These are phyloP conservation scores for Scaptomyza montana DNA, from an alignment of 1,140 invertebrate species.

Conservation along the genomic window DNA sequence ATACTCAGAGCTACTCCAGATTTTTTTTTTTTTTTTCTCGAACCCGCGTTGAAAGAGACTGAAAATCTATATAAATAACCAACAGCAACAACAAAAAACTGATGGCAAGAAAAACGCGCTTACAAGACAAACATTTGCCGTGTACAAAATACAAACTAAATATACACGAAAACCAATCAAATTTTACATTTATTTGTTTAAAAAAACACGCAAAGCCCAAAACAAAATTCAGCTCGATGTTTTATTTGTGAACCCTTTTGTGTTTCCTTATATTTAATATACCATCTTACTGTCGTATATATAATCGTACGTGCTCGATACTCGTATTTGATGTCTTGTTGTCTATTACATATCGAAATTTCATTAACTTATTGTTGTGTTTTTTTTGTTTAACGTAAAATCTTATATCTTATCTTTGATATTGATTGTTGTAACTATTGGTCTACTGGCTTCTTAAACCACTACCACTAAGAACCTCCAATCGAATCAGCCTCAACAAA, in stretches of 20 bases:
- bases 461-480: slow-evolving; percentile 39
- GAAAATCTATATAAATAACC: slow-evolving; percentile 23
- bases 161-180: slow-evolving; percentile 23
- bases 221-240: slow-evolving; percentile 58
- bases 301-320: slow-evolving; percentile 48
- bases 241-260: slow-evolving; percentile 56
- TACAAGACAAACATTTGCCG: slow-evolving; percentile 65
- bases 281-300: slow-evolving; percentile 56
- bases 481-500: slow-evolving; percentile 18
- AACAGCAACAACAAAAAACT: slow-evolving; percentile 52
- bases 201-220: slow-evolving; percentile 38
- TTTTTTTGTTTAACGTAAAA: slow-evolving; percentile 58
- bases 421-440: slow-evolving; percentile 68
- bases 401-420: slow-evolving; percentile 48
- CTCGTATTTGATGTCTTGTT: slow-evolving; percentile 70
- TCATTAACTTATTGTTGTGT: slow-evolving; percentile 68
- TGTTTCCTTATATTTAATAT: slow-evolving; percentile 52
- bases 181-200: slow-evolving; percentile 52
- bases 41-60: slow-evolving; percentile 64
- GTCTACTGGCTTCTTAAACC: slow-evolving; percentile 58
- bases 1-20: slow-evolving; percentile 50
- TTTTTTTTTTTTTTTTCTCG: slow-evolving; percentile 11
- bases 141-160: slow-evolving; percentile 36
- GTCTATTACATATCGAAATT: slow-evolving; percentile 68
- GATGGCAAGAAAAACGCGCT: slow-evolving; percentile 60